phyloP scores from a whole-genome alignment of 2,113 vertebrate genomes.

The Henicopernis longicauda region DNA sequence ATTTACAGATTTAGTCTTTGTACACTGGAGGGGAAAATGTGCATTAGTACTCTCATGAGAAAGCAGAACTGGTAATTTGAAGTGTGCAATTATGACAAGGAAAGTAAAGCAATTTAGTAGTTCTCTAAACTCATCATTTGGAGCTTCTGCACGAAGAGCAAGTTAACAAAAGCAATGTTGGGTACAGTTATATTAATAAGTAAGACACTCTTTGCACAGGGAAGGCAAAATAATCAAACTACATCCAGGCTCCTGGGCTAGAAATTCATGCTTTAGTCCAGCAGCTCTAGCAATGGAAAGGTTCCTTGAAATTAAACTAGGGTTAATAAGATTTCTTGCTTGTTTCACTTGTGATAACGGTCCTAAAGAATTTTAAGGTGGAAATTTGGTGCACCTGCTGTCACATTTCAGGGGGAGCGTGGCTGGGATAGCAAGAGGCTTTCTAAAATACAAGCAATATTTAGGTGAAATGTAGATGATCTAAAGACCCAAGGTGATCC shows the following conservation, averaged over 20 bases:
- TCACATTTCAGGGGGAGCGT: not conserved
- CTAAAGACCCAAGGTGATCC: not conserved
- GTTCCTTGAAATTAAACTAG: not conserved
- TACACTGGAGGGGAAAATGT: not conserved
- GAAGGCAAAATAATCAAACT: not conserved
- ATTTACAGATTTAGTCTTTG: not conserved
- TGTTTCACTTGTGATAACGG: not conserved
- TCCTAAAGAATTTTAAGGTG: not conserved
- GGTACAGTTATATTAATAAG: not conserved
- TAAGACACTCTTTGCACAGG: not conserved
- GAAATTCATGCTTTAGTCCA: not conserved
- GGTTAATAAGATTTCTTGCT: not conserved
- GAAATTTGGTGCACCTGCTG: not conserved
- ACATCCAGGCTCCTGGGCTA: not conserved
- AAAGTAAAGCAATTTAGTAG: not conserved
- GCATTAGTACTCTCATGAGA: not conserved
- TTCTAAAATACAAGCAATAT: not conserved
- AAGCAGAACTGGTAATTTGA: not conserved
- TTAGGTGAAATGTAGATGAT: not conserved
- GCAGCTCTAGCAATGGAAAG: not conserved
- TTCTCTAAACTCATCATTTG: not conserved
- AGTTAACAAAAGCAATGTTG: not conserved
- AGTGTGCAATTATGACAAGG: not conserved
- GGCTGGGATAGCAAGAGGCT: not conserved
- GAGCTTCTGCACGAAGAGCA: not conserved